phyloP scores from a whole-genome alignment of 1,140 invertebrate genomes.

The Limonius californicus region DNA sequence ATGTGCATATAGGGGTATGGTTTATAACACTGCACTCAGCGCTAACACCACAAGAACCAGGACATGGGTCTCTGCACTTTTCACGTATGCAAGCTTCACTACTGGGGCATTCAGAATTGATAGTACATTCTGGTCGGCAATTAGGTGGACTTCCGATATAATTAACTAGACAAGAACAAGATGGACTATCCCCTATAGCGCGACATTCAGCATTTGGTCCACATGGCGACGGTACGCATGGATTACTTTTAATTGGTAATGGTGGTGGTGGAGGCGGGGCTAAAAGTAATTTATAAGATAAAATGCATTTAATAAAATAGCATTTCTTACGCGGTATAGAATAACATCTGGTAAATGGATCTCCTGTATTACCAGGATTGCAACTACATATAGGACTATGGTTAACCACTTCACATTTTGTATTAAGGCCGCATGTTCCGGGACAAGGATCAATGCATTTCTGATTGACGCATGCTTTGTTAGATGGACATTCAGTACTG shows the following conservation, averaged over 20 bases:
- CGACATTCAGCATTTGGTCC: conserved; percentile 64
- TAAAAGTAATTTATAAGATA: conserved; percentile 17
- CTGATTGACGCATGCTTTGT: conserved; percentile 44
- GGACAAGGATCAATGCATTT: conserved; percentile 45
- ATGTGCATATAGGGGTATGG: conserved; percentile 54
- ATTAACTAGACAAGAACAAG: conserved; percentile 63
- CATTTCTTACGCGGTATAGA: conserved; percentile 47
- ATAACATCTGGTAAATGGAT: conserved; percentile 54
- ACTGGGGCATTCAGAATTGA: conserved; percentile 65
- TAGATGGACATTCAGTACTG: conserved; percentile 50
- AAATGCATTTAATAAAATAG: conserved; percentile 43
- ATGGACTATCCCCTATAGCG: conserved; percentile 54
- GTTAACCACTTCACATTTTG: conserved; percentile 46
- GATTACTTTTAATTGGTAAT: conserved; percentile 48
- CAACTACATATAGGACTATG: conserved; percentile 51
- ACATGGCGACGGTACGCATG: conserved; percentile 67
- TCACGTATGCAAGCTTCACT: conserved; percentile 63
- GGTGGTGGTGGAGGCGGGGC: conserved; percentile 5
- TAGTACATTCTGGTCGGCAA: conserved; percentile 69
- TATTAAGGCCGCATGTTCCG: conserved; percentile 47
- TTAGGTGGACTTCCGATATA: conserved; percentile 68
- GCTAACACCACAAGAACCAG: conserved; percentile 62
- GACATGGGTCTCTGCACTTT: conserved; percentile 67
- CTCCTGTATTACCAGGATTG: conserved; percentile 49
- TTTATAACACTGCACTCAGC: conserved; percentile 55